Evolutionary conservation across 2,888 invertebrate genomes (phyloP).

Genomic region (Agrochola lota): DNA sequence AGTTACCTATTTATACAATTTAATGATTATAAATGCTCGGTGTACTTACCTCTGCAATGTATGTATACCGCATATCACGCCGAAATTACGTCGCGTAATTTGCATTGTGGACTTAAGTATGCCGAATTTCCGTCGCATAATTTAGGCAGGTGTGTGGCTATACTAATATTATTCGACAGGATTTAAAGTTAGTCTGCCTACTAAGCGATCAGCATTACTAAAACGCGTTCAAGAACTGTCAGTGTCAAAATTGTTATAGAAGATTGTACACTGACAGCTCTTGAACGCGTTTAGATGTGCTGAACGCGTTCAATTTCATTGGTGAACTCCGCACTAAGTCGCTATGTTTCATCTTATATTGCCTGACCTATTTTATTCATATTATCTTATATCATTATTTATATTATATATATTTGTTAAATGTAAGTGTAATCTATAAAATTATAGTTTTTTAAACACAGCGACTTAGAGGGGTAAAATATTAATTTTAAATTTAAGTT

Average conservation of each 20-base stretch:
- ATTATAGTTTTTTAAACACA: not conserved
- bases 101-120: not conserved
- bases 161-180: not conserved
- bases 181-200: not conserved
- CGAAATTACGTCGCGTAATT: not conserved
- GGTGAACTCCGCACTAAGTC: too few species aligned
- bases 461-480: not conserved
- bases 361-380: not conserved
- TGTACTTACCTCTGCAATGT: not conserved
- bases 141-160: not conserved
- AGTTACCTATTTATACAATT: not conserved
- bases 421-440: not conserved
- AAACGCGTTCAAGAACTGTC: too few species aligned
- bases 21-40: not conserved
- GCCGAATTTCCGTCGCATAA: not conserved
- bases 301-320: too few species aligned
- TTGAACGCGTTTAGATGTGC: too few species aligned
- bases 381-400: not conserved
- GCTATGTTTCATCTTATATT: not conserved
- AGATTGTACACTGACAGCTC: too few species aligned
- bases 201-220: too few species aligned
- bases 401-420: not conserved
- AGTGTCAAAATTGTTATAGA: too few species aligned
- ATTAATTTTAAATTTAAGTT: constrained; percentile 32
- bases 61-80: not conserved